Conservation (phyloP, 2,888 invertebrate species). For the Euzetes globulus region DNA sequence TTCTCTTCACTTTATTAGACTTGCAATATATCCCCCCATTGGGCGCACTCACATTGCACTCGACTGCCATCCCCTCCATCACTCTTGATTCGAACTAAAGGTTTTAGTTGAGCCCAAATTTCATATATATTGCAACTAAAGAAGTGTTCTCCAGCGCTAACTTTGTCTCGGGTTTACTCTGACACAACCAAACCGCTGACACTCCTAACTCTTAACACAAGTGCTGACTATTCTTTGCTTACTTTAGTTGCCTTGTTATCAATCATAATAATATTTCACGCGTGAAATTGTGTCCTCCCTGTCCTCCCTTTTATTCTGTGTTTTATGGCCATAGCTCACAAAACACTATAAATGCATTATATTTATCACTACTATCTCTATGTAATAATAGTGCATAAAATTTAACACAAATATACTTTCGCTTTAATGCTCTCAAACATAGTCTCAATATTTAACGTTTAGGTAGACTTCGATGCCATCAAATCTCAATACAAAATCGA, state of each 20-base stretch:
- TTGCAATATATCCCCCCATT: not conserved
- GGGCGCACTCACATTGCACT: not conserved
- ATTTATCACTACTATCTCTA: slow-evolving; percentile 10
- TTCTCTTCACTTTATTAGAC: slow-evolving; percentile 10
- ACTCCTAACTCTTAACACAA: slow-evolving; percentile 14
- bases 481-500: not conserved
- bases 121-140: slow-evolving; percentile 20
- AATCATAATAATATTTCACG: slow-evolving; percentile 18
- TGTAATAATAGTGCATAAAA: slow-evolving; percentile 3
- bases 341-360: not conserved
- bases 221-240: slow-evolving; percentile 14
- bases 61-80: not conserved
- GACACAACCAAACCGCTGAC: slow-evolving; percentile 11
- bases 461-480: not conserved
- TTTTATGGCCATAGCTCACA: slow-evolving; percentile 6
- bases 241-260: slow-evolving; percentile 22
- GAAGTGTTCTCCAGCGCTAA: not conserved
- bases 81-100: slow-evolving; percentile 11
- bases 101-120: slow-evolving; percentile 1
- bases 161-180: not conserved
- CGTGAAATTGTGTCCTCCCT: slow-evolving; percentile 1
- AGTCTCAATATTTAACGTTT: not conserved
- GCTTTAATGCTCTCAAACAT: not conserved
- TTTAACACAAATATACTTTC: slow-evolving; percentile 5
- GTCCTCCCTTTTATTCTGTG: not conserved